A percentile compares a stretch with the other conserved stretches of the same genome.
These are phyloP conservation scores for Ophioderma brevispina DNA, from an alignment of 35 echinoderm and acorn worm species.

Conservation along the genomic window DNA sequence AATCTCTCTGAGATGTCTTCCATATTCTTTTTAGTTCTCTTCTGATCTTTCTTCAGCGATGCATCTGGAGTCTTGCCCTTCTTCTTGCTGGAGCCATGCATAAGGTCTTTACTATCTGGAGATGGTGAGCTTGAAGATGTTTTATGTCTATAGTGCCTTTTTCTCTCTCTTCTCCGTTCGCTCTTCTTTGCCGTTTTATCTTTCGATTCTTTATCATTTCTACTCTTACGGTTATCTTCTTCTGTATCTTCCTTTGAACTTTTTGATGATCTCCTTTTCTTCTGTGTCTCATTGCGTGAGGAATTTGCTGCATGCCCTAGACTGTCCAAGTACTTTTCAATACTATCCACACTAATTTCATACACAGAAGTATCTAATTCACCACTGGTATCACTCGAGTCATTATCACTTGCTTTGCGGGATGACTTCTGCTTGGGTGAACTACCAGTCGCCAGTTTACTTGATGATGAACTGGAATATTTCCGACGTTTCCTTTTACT, in stretches of 20 bases:
- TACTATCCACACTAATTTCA: slow-evolving; percentile 5
- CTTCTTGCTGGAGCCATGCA: too few species aligned
- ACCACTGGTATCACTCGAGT: neutral
- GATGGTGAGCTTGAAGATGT: too few species aligned
- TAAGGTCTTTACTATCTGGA: too few species aligned
- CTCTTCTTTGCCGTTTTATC: neutral
- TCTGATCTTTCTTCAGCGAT: neutral
- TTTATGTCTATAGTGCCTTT: too few species aligned
- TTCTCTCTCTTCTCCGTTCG: neutral
- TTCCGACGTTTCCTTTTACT: too few species aligned
- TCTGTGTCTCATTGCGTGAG: neutral
- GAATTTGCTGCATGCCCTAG: neutral
- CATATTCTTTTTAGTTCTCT: neutral
- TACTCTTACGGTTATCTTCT: neutral
- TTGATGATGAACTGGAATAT: too few species aligned
- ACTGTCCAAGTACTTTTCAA: slow-evolving; percentile 23
- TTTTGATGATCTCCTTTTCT: neutral
- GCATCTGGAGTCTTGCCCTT: too few species aligned
- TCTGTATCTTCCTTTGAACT: neutral
- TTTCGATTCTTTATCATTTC: neutral
- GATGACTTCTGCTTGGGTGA: too few species aligned
- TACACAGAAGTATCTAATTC: slow-evolving; percentile 21
- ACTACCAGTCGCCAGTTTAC: too few species aligned
- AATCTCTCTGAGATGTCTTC: too few species aligned
- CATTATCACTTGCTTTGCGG: too few species aligned